Evolutionary conservation across 1,140 invertebrate species (phyloP), one percentile per base, ranked within the genome.

Genomic region (Plutomurus gul): DNA sequence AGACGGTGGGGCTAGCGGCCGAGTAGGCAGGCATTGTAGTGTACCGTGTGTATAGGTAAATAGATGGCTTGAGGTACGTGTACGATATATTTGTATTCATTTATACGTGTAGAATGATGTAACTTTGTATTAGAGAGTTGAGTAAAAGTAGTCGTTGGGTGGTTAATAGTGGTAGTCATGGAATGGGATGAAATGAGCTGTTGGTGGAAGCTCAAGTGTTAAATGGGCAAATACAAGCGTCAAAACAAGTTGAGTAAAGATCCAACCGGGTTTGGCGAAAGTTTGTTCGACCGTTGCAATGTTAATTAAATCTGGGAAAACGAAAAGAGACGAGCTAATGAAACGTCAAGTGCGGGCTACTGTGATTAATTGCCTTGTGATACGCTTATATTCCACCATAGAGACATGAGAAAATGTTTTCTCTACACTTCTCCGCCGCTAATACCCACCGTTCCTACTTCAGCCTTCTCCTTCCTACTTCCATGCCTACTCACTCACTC

Each of bases 351-450:
- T 82, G 80, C 78, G 82, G 82, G 82, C 82, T 82, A 83, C 82
- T 83, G 82, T 83, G 82, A 83, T 83, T 83, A 83, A 83, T 83
- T 83, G 82, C 82, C 81, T 77, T 79, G 82, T 81, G 82, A 83
- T 82, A 81, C 79, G 79, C 73, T 77, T 83, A 78, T 82, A 78
- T 81, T 73, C 79, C 74, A 47, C 43, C n/a, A 74, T 76, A 79
- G 36, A 76, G 74, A 76, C 74, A 76, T 60, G 74, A 60, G 74
- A 76, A 76, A 76, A 76, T 76, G 40, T 40, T 74, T 49, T 47
- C 40, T 47, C 72, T 47, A 13, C 39, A 25, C 39, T 33, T 16
- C 18, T 74, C 22, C 36, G 36, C 13, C 6, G 49, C 22, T 56
- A 20, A 22, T 56, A 10, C 49, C 49, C 16, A 13, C 39, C 7